Base-by-base conservation (phyloP, 2,888 invertebrate species). In the Idaea biselata region DNA sequence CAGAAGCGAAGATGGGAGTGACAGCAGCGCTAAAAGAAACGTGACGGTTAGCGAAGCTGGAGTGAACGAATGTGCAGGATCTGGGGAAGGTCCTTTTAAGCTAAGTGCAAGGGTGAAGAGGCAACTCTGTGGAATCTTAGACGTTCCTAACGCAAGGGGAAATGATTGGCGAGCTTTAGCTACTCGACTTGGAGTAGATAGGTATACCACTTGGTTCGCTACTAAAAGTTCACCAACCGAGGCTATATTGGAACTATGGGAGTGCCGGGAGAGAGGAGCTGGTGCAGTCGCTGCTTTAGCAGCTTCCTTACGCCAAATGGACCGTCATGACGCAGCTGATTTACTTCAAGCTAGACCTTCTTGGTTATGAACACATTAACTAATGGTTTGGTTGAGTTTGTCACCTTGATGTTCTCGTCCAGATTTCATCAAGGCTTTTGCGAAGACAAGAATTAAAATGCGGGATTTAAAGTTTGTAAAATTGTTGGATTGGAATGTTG, bases 141-240 rank as follows among this genome's bases (percentile, higher is more conserved):
- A 99, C 89, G 97, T 98, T 32, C 98, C 99, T 2, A 97, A 97
- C 77, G 95, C 96, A 16, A 94, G 97, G 74, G 98, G 98, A 59
- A 98, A 98, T 84, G 99, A 99, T 87, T 99, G 99, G 99, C 94
- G 99, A 73, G 96, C 98, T 93, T 91, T 99, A 72, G 99, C 99
- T n/a, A 95, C 97, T 81, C 95, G 97, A 80, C 94, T 99, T 61
- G 96, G 96, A 77, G 97, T 98, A 63, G 98, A 99, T 93, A 95
- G 99, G 82, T 99, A 99, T 86, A 98, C 98, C 70, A 98, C 98
- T 82, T 99, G 97, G 94, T 99, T 99, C 83, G 99, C 99, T 65
- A 98, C 98, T 18, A 99, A 99, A 90, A 95, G 97, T 67, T 99
- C 98, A 74, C 99, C 99, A 14, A 99, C 99, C 11, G 99, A 99